Evolutionary conservation across 1,140 invertebrate species (phyloP), one percentile per base, ranked within the genome.

Genomic region (Psilanteris sp.): DNA sequence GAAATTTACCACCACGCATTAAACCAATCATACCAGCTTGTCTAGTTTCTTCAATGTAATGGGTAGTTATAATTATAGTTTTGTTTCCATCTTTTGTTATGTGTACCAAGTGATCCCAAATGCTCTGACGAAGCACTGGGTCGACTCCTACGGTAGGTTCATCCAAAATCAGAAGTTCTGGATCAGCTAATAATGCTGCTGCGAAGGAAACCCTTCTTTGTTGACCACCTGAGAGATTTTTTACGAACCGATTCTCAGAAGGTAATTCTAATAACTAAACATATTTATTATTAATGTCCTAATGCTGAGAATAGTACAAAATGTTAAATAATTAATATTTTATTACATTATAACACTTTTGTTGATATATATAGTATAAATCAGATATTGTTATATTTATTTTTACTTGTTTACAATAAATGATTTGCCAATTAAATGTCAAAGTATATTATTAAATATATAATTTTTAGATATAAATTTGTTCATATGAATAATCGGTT

Each of bases 31-130:
- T 91, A 80, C 92, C 91, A 6, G 96, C 96, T 87, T 98, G 96
- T 66, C 96, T 91, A 1, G 97, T 97, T 87, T 98, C 97, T 84
- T 99, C 97, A 59, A 98, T 98, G 81, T 99, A 98, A 89, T 98
- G 97, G 6, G 97, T 99, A 0, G 97, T 99, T 54, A 99, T 97
- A 57, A 99, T 97, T 22, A 98, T 96, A 5, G 97, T 98, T 11
- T 94, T 97, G 61, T 91, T 91, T n/a, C 94, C 92, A 76, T 92
- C 93, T 83, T 93, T 94, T 0, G 95, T 95, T 24, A 98, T 94
- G 6, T 96, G 92, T 8, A 97, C 93, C 66, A 98, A 87, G 89
- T 99, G 96, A 79, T 97, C 94, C 97, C 97, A 99, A 73, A 99
- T 98, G 80, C 93, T 94, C 84, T 97, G 94, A 76, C 97, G 91